Conservation (phyloP, 1,140 invertebrate species). For the Hyposmocoma kahamanoa region DNA sequence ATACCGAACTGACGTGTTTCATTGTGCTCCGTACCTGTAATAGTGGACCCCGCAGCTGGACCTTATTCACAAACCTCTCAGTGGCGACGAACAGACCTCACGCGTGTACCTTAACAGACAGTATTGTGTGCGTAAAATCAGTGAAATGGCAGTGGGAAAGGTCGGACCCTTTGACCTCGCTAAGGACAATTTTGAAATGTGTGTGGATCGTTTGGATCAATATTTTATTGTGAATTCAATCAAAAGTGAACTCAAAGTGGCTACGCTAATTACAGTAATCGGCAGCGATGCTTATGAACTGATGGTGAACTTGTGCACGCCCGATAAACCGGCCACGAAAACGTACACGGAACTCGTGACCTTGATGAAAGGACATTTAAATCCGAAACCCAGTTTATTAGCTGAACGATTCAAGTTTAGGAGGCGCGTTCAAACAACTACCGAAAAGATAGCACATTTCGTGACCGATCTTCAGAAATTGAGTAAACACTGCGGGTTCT, state of each 20-base stretch:
- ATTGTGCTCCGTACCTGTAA: too few relatives aligned
- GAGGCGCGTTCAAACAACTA: neutral
- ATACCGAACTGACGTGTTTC: too few relatives aligned
- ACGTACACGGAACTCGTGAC: neutral
- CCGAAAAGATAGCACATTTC: neutral
- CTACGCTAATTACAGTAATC: neutral
- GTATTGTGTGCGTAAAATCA: neutral
- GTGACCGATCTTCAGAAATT: neutral
- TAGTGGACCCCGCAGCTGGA: too few relatives aligned
- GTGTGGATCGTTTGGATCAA: conserved; percentile 1
- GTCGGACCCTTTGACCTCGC: neutral
- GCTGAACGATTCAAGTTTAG: neutral
- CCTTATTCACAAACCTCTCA: neutral
- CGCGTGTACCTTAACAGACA: neutral
- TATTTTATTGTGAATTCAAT: conserved; percentile 1
- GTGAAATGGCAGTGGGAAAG: neutral
- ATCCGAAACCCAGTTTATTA: neutral
- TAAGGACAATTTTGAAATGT: neutral
- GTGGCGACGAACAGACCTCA: neutral
- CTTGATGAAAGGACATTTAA: neutral
- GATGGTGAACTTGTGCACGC: conserved; percentile 3
- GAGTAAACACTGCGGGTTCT: neutral
- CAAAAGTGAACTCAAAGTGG: neutral
- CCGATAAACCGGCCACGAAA: neutral
- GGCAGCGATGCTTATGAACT: neutral